These are phyloP conservation scores for Chelon auratus DNA, from an alignment of 2,797 vertebrate species.

Conservation along the genomic window DNA sequence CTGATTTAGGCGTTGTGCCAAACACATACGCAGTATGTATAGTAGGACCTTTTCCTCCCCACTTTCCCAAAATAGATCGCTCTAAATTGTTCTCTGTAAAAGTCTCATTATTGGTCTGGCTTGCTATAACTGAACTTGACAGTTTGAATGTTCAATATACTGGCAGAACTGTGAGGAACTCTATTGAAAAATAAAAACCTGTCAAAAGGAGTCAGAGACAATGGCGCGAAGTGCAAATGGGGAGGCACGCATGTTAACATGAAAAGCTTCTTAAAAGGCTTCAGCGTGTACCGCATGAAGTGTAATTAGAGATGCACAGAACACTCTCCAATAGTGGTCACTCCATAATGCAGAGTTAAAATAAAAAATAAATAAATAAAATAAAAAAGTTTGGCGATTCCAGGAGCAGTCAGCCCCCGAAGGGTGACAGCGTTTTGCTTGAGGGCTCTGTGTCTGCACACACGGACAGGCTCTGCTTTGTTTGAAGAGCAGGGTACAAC, in stretches of 20 bases:
- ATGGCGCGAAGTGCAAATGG: neutral
- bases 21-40: neutral
- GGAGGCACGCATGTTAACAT: slow-evolving; percentile 9
- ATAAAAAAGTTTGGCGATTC: neutral
- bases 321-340: neutral
- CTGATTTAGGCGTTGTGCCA: neutral
- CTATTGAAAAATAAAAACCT: slow-evolving; percentile 3
- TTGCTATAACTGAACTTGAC: slow-evolving; percentile 19
- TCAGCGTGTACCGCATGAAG: neutral
- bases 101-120: slow-evolving; percentile 14
- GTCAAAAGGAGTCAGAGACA: neutral
- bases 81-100: slow-evolving; percentile 1
- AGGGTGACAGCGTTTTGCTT: neutral
- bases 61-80: slow-evolving; percentile 22
- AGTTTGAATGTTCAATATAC: slow-evolving; percentile 24
- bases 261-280: slow-evolving; percentile 25
- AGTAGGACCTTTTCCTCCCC: neutral
- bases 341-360: neutral
- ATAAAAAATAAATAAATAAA: too few relatives aligned
- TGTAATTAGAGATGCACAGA: neutral
- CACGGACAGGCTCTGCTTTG: neutral
- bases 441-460: neutral
- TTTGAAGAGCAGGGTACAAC: neutral
- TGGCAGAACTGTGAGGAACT: slow-evolving; percentile 2
- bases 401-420: neutral